Percentiles rank a stretch among this genome's conserved stretches.
These are phyloP conservation scores for Beris chalybata DNA, from an alignment of 2,888 invertebrate genomes.

Conservation along the genomic window DNA sequence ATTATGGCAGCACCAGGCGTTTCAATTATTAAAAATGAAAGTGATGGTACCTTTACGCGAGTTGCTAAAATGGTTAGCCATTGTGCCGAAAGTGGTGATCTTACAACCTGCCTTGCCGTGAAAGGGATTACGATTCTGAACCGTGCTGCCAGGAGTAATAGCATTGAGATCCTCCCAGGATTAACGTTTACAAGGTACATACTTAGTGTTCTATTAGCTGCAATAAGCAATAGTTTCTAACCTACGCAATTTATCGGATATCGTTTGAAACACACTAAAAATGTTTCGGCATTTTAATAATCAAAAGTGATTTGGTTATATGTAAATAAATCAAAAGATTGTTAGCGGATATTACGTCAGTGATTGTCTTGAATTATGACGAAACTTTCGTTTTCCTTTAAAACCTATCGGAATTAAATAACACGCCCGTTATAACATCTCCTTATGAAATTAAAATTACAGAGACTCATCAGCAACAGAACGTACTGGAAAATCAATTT, in stretches of 20 bases:
- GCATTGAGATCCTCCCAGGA: constrained; percentile 63
- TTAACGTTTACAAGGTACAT: constrained; percentile 61
- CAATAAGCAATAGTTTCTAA: no score
- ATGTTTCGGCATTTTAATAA: no score
- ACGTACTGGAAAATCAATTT: constrained; percentile 54
- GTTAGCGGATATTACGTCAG: no score
- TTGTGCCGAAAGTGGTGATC: constrained; percentile 56
- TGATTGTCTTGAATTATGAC: no score
- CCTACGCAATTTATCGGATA: no score
- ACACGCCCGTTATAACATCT: background rate
- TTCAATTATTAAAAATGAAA: constrained; percentile 41
- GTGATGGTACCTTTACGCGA: constrained; percentile 47
- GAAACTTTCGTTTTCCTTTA: no score
- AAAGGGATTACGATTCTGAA: constrained; percentile 62
- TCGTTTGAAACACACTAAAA: no score
- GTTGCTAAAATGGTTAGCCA: constrained; percentile 54
- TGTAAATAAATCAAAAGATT: no score
- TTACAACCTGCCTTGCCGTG: constrained; percentile 62
- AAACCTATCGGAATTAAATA: no score
- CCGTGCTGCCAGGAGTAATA: constrained; percentile 60
- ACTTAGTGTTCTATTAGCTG: no score
- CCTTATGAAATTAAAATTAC: constrained; percentile 32
- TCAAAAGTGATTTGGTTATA: no score
- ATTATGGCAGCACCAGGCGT: constrained; percentile 49
- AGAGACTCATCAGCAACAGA: constrained; percentile 52